Percentiles rank a stretch among this genome's conserved stretches.
Conservation (phyloP, 1,140 invertebrate genomes). For the Ylistrum balloti region DNA sequence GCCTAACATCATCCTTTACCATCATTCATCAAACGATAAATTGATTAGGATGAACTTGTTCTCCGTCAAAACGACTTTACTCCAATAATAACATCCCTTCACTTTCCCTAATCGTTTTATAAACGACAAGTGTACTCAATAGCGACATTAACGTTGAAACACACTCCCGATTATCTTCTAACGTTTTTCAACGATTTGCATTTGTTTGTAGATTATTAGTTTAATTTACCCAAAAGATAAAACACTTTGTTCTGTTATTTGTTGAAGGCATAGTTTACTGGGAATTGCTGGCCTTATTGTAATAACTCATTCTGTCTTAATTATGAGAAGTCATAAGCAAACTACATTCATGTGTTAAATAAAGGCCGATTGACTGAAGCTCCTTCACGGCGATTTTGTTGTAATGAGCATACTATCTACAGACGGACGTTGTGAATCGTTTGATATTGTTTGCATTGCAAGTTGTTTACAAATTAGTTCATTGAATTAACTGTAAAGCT, state of each 20-base stretch:
- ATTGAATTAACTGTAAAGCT: not conserved
- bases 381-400: not conserved
- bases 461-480: slow-evolving; percentile 8
- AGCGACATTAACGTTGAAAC: not conserved
- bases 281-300: not conserved
- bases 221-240: not conserved
- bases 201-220: not conserved
- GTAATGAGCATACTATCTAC: not conserved
- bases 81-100: slow-evolving; percentile 27
- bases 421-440: not conserved
- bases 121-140: not conserved
- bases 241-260: not conserved
- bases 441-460: not conserved
- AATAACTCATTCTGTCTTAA: not conserved
- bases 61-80: slow-evolving; percentile 1
- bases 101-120: not conserved
- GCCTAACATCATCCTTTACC: not conserved
- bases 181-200: not conserved
- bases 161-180: not conserved
- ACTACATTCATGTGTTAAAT: not conserved
- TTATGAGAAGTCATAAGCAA: not conserved
- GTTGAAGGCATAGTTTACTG: not conserved
- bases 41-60: not conserved
- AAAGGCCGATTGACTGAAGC: not conserved
- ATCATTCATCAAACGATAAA: slow-evolving; percentile 34